Percentiles rank a stretch among this genome's conserved stretches.
These are phyloP conservation scores for Axis porcinus DNA, from an alignment of 2,113 vertebrate genomes.

Conservation along the genomic window DNA sequence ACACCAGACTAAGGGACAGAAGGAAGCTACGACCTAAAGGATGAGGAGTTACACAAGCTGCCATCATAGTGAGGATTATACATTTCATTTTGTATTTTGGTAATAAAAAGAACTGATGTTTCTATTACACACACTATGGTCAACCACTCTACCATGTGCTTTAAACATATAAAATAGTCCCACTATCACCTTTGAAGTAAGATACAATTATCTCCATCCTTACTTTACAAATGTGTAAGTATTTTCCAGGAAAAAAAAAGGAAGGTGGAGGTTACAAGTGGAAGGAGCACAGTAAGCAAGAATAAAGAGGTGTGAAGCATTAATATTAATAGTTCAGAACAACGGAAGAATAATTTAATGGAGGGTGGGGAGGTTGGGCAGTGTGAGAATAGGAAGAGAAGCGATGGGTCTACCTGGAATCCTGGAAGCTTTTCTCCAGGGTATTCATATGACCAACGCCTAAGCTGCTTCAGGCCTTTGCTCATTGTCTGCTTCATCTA, in stretches of 20 bases:
- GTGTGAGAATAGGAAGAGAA: background rate
- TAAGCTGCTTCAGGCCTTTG: background rate
- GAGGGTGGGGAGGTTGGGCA: accelerated
- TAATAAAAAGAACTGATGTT: background rate
- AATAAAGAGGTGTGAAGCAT: background rate
- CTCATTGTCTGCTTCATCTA: background rate
- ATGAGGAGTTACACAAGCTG: background rate
- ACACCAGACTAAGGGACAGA: background rate
- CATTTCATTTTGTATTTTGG: background rate
- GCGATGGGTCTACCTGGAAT: background rate
- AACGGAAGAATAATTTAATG: background rate
- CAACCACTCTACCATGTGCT: background rate
- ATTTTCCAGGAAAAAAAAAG: background rate
- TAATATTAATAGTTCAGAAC: background rate
- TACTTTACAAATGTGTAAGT: background rate
- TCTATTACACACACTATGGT: background rate
- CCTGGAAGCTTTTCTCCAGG: background rate
- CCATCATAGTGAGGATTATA: background rate
- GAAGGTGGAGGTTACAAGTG: background rate
- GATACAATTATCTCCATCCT: background rate
- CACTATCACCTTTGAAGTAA: background rate
- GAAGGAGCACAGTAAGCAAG: background rate
- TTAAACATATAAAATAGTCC: background rate
- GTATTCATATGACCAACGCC: accelerated
- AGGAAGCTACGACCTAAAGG: background rate